Evolutionary conservation across 1,140 invertebrate species (phyloP), one percentile per base, ranked within the genome.

Genomic region (Leptinotarsa defecta): DNA sequence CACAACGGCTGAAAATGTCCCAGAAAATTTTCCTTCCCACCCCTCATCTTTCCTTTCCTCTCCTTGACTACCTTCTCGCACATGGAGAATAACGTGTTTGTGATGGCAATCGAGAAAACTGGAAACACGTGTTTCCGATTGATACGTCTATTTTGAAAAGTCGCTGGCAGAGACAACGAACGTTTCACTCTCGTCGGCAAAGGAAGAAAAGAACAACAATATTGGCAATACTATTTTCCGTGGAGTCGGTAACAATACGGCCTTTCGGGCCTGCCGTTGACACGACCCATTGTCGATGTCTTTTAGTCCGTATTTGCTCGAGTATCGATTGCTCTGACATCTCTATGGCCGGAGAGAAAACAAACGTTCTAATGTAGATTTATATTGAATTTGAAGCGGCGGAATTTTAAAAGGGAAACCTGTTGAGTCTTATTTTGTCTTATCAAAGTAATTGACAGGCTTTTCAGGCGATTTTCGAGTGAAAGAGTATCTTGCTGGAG

Each of bases 251-350:
- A 57, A 65, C 64, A 65, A 34, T 65, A 65, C 64, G 27, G 34
- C 20, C 20, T 22, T 34, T 65, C 20, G 64, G 64, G 68, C 76
- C 78, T 79, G 78, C 67, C 76, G 77, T 76, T 79, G 78, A 79
- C 78, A 77, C 78, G 76, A 57, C 52, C 76, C 75, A 74, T 79
- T 79, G 75, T 79, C 64, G 63, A 65, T 64, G 62, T 72, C 76
- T 77, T 76, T 79, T 75, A 68, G 71, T 24, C 64, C 63, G 70
- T 69, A 68, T 76, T 77, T 76, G 78, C 73, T 65, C 13, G 74
- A 69, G 78, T 79, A 79, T 79, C 76, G 78, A 79, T 79, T 78
- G 71, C 78, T 69, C 76, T 78, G 76, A 77, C 76, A 73, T 77
- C 76, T 71, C 48, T 79, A 65, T 71, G 74, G 61, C 73, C 48